These are phyloP conservation scores for Zophobas atratus DNA, from an alignment of 1,140 invertebrate species.

Conservation along the genomic window DNA sequence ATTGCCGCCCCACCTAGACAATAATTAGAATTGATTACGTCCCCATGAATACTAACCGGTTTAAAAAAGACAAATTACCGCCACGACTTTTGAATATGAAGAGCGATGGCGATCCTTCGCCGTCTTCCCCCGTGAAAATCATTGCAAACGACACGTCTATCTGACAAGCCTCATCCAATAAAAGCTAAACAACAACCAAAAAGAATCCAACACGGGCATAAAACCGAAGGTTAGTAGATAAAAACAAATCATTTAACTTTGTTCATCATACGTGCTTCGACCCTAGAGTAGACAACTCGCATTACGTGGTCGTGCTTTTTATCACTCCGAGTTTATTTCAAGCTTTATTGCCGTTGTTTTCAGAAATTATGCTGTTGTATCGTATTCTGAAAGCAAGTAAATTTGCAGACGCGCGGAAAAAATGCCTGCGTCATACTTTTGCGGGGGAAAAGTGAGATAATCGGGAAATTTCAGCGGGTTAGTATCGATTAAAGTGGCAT, in stretches of 20 bases:
- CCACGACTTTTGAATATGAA: constrained; percentile 17
- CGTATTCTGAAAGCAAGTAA: not conserved
- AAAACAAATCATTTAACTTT: constrained; percentile 42
- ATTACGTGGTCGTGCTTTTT: constrained; percentile 23
- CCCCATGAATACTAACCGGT: constrained; percentile 26
- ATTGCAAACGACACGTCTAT: constrained; percentile 31
- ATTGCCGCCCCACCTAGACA: not conserved
- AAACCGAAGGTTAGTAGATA: constrained; percentile 28
- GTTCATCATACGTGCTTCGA: constrained; percentile 34
- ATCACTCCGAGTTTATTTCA: constrained; percentile 11
- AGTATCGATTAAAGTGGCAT: too few species aligned
- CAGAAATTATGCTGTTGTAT: constrained; percentile 4
- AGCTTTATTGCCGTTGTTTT: not conserved
- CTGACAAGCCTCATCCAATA: constrained; percentile 6
- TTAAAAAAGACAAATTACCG: constrained; percentile 35
- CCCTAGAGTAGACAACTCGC: not conserved
- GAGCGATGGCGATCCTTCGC: constrained; percentile 8
- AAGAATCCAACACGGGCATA: constrained; percentile 29
- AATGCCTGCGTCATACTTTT: not conserved
- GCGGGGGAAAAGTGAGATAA: not conserved
- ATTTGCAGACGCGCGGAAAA: not conserved
- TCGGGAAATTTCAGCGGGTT: too few species aligned
- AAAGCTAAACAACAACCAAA: constrained; percentile 6
- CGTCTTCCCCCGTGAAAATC: constrained; percentile 5
- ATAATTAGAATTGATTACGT: constrained; percentile 30